phyloP scores from a whole-genome alignment of 2,888 invertebrate genomes.

The Flabesymbios commensalis region DNA sequence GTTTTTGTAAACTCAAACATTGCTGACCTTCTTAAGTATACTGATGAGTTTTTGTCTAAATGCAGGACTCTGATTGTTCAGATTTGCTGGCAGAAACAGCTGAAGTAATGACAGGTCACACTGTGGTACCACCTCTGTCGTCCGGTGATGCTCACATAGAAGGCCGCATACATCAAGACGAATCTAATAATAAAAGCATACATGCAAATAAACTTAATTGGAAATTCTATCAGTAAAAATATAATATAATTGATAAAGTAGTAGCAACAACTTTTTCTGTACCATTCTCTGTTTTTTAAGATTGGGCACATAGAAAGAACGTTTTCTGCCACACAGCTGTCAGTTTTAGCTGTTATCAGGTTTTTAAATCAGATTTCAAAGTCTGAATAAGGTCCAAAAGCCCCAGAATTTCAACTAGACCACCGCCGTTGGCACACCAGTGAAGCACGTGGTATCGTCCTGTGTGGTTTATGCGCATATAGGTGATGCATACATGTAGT shows the following conservation, averaged over 20 bases:
- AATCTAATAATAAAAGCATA: conserved; percentile 67
- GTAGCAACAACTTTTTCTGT: background rate
- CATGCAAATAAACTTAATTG: background rate
- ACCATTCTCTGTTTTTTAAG: conserved; percentile 1
- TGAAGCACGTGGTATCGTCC: too few species aligned
- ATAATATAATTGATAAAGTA: background rate
- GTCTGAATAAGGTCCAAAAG: too few species aligned
- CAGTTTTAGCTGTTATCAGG: too few species aligned
- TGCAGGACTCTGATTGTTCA: conserved; percentile 71
- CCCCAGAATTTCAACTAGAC: too few species aligned
- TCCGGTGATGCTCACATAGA: conserved; percentile 74
- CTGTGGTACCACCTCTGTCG: conserved; percentile 70
- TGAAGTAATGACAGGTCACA: conserved; percentile 71
- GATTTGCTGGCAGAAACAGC: conserved; percentile 71
- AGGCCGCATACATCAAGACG: conserved; percentile 73
- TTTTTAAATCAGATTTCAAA: too few species aligned
- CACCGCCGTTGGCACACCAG: too few species aligned
- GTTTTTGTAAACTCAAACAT: background rate
- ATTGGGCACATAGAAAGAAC: too few species aligned
- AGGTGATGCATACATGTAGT: too few species aligned
- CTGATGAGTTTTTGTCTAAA: conserved; percentile 74
- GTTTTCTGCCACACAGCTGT: too few species aligned
- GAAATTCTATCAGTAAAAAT: background rate
- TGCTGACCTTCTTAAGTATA: conserved; percentile 73
- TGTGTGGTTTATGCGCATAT: too few species aligned